Conservation (phyloP, 2,888 invertebrate genomes). For the Allygus modestus region DNA sequence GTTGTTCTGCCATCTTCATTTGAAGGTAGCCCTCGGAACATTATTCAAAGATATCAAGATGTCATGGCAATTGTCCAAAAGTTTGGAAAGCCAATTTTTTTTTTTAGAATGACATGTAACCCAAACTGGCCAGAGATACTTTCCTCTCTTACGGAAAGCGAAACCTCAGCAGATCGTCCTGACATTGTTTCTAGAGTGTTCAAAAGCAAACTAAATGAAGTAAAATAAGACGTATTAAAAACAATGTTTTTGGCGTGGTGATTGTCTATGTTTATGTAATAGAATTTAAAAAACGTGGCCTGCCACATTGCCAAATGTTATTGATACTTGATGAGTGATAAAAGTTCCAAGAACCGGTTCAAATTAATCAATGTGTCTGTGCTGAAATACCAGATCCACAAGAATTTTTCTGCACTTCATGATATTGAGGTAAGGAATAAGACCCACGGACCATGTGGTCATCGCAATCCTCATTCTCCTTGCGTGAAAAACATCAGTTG, state of each 20-base stretch:
- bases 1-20: conserved; percentile 42
- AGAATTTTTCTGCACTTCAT: conserved; percentile 22
- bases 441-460: conserved; percentile 39
- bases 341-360: conserved; percentile 33
- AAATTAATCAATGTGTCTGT: conserved; percentile 43
- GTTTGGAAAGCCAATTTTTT: conserved; percentile 28
- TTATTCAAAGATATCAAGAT: conserved; percentile 47
- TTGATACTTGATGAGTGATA: not conserved
- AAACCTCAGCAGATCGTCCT: no score
- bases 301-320: no score
- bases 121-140: conserved; percentile 25
- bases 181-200: no score
- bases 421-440: conserved; percentile 8
- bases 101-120: conserved; percentile 6
- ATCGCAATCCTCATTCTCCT: conserved; percentile 17
- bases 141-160: not conserved
- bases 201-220: conserved; percentile 26
- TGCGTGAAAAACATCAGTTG: conserved; percentile 15
- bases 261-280: conserved; percentile 59
- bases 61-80: conserved; percentile 41
- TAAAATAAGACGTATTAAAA: conserved; percentile 36
- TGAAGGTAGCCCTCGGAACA: conserved; percentile 23
- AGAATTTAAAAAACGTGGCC: conserved; percentile 62
- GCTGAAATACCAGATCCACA: conserved; percentile 36
- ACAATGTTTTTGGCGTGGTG: conserved; percentile 48